Conservation (phyloP, 1,140 invertebrate species). For the Propsilocerus akamusi region DNA sequence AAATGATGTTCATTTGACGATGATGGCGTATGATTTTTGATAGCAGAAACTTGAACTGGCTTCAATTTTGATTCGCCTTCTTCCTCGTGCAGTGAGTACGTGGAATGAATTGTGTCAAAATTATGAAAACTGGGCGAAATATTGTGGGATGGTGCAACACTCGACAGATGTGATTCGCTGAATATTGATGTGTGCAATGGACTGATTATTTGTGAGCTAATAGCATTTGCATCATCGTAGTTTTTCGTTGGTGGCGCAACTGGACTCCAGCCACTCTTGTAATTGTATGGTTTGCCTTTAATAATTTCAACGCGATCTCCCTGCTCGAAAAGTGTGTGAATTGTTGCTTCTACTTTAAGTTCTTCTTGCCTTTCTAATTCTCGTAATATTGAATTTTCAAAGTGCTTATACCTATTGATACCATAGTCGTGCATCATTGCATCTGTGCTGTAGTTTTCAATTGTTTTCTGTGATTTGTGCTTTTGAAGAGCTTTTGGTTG, state of each 20-base stretch:
- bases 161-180: not conserved
- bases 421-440: not conserved
- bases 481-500: not conserved
- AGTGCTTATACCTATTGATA: not conserved
- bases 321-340: not conserved
- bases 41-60: not conserved
- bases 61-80: not conserved
- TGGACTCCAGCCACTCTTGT: not conserved
- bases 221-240: not conserved
- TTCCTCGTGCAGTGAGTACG: not conserved
- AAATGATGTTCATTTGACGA: not conserved
- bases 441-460: not conserved
- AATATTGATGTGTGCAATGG: not conserved
- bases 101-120: not conserved
- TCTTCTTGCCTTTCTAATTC: too few relatives aligned
- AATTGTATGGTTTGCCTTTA: not conserved
- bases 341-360: constrained; percentile 1
- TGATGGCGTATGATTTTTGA: not conserved
- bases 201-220: not conserved
- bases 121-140: not conserved
- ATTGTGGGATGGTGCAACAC: not conserved
- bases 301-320: not conserved
- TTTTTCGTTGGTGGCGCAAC: not conserved
- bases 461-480: not conserved
- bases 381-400: not conserved